Evolutionary conservation across 2,113 vertebrate species (phyloP).

Genomic region (Onychorhynchus coronatus): DNA sequence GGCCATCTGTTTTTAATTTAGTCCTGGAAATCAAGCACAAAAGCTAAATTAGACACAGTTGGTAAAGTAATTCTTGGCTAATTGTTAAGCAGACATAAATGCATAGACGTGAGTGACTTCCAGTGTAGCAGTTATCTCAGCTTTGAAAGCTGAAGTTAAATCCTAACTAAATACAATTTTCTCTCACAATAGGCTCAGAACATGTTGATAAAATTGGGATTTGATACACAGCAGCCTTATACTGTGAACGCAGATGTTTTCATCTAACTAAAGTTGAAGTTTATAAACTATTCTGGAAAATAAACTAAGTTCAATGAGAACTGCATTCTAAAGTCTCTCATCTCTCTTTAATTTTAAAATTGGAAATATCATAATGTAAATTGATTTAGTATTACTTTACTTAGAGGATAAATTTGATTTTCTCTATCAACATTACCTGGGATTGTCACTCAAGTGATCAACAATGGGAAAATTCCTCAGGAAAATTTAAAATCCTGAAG

Average conservation of each 20-base stretch:
- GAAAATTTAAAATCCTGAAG: not conserved
- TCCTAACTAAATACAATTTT: not conserved
- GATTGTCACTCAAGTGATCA: not conserved
- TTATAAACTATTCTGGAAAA: not conserved
- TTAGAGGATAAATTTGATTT: not conserved
- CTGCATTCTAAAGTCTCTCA: not conserved
- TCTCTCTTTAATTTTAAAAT: not conserved
- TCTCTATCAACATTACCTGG: not conserved
- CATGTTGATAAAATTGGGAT: not conserved
- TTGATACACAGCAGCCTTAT: not conserved
- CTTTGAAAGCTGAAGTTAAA: not conserved
- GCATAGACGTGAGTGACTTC: not conserved
- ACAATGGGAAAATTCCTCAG: not conserved
- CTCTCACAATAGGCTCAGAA: not conserved
- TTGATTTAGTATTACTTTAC: not conserved
- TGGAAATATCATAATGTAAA: not conserved
- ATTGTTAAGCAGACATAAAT: constrained; percentile 19
- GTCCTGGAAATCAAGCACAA: constrained; percentile 51
- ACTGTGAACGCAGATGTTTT: not conserved
- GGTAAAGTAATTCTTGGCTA: constrained; percentile 54
- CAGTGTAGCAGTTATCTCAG: not conserved
- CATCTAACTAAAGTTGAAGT: not conserved
- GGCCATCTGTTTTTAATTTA: constrained; percentile 64
- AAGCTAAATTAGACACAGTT: constrained; percentile 62
- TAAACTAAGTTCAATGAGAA: not conserved